These are phyloP conservation scores for Guaruba guarouba DNA, from an alignment of 2,113 vertebrate genomes.

Conservation along the genomic window DNA sequence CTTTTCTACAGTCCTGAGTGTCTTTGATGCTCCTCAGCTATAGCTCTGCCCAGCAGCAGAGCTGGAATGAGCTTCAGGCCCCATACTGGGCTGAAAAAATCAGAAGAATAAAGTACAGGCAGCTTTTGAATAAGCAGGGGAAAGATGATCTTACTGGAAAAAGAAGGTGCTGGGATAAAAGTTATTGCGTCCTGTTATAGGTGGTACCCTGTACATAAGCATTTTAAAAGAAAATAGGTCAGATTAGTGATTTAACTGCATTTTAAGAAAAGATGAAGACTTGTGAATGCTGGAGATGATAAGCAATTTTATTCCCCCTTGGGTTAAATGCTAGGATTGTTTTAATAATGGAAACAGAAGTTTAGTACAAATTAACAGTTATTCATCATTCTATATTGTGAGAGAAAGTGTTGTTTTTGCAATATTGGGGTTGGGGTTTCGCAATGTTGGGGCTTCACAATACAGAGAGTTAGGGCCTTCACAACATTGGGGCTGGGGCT, in stretches of 20 bases:
- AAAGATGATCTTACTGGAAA: neutral
- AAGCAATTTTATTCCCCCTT: neutral
- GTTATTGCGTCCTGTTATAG: neutral
- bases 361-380: neutral
- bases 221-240: neutral
- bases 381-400: neutral
- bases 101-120: neutral
- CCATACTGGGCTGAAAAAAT: neutral
- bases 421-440: neutral
- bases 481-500: neutral
- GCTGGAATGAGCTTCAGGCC: neutral
- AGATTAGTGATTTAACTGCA: neutral
- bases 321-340: neutral
- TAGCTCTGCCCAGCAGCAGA: neutral
- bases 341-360: neutral
- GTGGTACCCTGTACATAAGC: accelerated
- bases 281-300: neutral
- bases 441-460: neutral
- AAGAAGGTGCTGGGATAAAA: neutral
- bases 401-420: neutral
- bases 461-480: neutral
- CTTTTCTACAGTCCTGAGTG: neutral
- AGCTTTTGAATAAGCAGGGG: neutral
- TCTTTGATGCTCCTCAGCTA: neutral
- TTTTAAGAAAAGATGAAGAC: neutral